Evolutionary conservation across 2,888 invertebrate genomes (phyloP).

Genomic region (Aphodius sticticus): DNA sequence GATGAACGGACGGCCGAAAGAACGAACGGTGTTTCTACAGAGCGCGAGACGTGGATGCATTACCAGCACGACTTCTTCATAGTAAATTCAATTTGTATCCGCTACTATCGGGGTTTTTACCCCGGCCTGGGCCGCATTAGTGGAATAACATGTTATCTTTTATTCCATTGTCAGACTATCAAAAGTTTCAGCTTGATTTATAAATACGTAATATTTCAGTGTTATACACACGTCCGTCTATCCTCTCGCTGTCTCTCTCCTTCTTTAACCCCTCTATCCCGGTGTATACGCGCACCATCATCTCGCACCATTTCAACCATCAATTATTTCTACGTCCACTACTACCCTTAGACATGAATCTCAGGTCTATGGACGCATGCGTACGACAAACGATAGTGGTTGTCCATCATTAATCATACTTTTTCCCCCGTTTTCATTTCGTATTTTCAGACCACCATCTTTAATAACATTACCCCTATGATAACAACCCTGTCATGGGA

Average conservation of each 20-base stretch:
- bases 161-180: slow-evolving; percentile 42
- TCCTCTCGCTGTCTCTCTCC: neutral
- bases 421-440: slow-evolving; percentile 4
- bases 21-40: neutral
- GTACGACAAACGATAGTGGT: neutral
- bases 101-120: slow-evolving; percentile 33
- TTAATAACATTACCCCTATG: neutral
- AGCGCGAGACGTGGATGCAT: slow-evolving; percentile 18
- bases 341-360: neutral
- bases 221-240: neutral
- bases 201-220: slow-evolving; percentile 44
- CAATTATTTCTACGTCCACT: slow-evolving; percentile 4
- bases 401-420: neutral
- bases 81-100: slow-evolving; percentile 38
- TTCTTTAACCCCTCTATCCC: neutral
- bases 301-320: slow-evolving; percentile 4
- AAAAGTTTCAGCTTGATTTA: slow-evolving; percentile 41
- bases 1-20: neutral
- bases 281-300: neutral
- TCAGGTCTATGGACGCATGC: neutral
- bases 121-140: slow-evolving; percentile 32
- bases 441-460: neutral
- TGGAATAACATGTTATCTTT: slow-evolving; percentile 39
- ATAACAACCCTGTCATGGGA: neutral
- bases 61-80: slow-evolving; percentile 28